Evolutionary conservation across 2,797 vertebrate genomes (phyloP), one percentile per base, ranked within the genome.

Genomic region (Pangasius sanitwongsei): DNA sequence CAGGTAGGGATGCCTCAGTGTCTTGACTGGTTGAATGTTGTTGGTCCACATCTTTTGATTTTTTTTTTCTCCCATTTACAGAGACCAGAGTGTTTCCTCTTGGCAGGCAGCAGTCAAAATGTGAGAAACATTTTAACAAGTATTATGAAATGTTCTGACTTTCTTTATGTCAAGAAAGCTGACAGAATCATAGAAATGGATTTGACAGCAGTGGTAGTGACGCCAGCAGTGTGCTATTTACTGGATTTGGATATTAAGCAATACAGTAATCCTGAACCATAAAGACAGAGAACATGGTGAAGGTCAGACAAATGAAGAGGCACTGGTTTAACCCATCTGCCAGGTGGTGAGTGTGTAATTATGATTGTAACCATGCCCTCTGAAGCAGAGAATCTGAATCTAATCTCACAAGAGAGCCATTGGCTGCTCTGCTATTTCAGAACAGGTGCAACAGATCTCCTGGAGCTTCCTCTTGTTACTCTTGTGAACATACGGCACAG

Each of bases 361-460:
- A 65, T 78, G 72, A 78, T 50, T 78, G 57, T 50, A 87, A 37
- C 37, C 85, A 78, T 9, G 55, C 55, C 25, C 28, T 61, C 57
- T 50, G 57, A 50, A 65, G 44, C n/a, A 80, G 4, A 67, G 25
- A 44, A 37, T 80, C 44, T 50, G 41, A 63, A 55, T 41, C 85
- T 72, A 74, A 57, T 82, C 83, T 59, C 85, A 37, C 69, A 5
- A 48, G 72, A 8, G 50, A 59, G 70, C 53, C 70, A 86, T 25
- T 12, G 37, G 9, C 57, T 31, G 72, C 57, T 77, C 69, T 48
- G 41, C 37, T 86, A 77, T 77, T 86, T 86, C 44, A 5, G 57
- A 86, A 65, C 72, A 86, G 72, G 85, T 78, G 72, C 85, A 61
- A 31, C 15, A 67, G 85, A 77, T 86, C 85, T 63, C 55, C 72